Evolutionary conservation across 2,888 invertebrate species (phyloP).

Genomic region (Melanophora roralis): DNA sequence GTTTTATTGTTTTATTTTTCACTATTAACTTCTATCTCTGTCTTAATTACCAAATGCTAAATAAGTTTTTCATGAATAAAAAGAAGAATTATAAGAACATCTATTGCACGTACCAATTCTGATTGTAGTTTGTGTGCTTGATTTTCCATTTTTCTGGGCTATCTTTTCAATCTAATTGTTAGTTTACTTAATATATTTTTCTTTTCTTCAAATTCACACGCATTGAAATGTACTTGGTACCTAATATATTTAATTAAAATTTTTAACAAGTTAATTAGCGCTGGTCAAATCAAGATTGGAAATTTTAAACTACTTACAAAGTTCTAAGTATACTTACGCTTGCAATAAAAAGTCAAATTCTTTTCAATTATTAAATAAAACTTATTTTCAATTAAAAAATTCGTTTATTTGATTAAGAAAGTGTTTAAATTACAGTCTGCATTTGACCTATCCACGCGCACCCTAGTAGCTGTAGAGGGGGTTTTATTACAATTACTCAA

Average conservation of each 20-base stretch:
- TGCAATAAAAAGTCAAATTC: too few relatives aligned
- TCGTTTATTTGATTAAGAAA: too few relatives aligned
- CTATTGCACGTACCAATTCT: not conserved
- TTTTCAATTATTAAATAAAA: too few relatives aligned
- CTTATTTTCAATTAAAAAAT: too few relatives aligned
- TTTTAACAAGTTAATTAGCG: constrained; percentile 39
- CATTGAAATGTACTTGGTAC: not conserved
- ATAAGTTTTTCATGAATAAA: not conserved
- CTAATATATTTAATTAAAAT: constrained; percentile 9
- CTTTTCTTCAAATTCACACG: constrained; percentile 1
- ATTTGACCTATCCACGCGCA: too few relatives aligned
- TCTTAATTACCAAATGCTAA: constrained; percentile 43
- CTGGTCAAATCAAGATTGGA: constrained; percentile 3
- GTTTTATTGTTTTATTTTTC: constrained; percentile 12
- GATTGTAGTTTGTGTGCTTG: not conserved
- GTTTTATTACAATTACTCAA: too few relatives aligned
- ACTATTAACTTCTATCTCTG: not conserved
- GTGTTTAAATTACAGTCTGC: too few relatives aligned
- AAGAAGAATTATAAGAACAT: not conserved
- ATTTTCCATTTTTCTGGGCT: not conserved
- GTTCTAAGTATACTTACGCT: too few relatives aligned
- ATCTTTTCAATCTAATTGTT: constrained; percentile 7
- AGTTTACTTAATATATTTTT: not conserved
- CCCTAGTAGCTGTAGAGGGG: too few relatives aligned
- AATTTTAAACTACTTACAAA: too few relatives aligned